phyloP scores from a whole-genome alignment of 2,797 vertebrate species.

The Poeciliopsis presidionis region DNA sequence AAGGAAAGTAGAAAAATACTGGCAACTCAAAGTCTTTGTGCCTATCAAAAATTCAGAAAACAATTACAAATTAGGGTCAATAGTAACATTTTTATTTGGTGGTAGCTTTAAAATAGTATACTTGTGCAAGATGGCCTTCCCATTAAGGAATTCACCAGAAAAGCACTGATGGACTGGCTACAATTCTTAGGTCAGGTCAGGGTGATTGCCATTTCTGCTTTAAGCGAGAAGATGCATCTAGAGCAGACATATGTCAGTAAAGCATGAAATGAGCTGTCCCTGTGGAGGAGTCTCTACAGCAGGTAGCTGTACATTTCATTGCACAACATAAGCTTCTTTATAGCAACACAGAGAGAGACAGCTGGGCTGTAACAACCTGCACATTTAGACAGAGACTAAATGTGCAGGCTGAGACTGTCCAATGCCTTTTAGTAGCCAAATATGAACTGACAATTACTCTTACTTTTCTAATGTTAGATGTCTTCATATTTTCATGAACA shows the following conservation, averaged over 20 bases:
- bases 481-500: not conserved
- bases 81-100: not conserved
- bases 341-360: slow-evolving; percentile 31
- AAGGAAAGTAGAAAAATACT: not conserved
- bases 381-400: slow-evolving; percentile 14
- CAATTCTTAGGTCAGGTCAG: slow-evolving; percentile 23
- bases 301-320: slow-evolving; percentile 30
- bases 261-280: slow-evolving; percentile 58
- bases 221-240: slow-evolving; percentile 28
- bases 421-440: not conserved
- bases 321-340: slow-evolving; percentile 27
- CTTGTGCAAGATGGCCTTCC: slow-evolving; percentile 15
- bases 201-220: slow-evolving; percentile 25
- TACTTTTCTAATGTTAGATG: not conserved
- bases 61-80: not conserved
- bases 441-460: not conserved
- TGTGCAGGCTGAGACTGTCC: not conserved
- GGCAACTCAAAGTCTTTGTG: not conserved
- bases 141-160: not conserved
- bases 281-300: slow-evolving; percentile 39
- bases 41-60: not conserved
- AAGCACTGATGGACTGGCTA: slow-evolving; percentile 3
- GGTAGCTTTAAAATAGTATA: slow-evolving; percentile 9
- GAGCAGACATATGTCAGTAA: slow-evolving; percentile 33
- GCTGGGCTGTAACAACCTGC: slow-evolving; percentile 27